Evolutionary conservation across 2,113 vertebrate genomes (phyloP).

Genomic region (Microcebus jonahi): DNA sequence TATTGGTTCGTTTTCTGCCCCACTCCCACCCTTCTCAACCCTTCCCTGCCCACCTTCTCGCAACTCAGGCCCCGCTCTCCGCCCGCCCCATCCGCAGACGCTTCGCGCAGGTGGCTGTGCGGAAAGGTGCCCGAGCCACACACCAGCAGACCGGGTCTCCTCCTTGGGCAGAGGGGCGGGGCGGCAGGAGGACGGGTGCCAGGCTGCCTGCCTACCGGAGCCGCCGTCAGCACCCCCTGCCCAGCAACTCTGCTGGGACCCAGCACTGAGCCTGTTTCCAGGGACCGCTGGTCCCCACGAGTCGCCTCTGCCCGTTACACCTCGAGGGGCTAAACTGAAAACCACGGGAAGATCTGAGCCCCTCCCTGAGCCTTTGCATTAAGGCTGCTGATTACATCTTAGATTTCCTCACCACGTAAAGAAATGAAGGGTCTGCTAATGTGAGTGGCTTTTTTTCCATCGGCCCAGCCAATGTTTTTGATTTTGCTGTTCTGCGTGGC

Average conservation of each 20-base stretch:
- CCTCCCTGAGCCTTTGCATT: slow-evolving; percentile 50
- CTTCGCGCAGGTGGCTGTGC: neutral
- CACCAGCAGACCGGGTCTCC: neutral
- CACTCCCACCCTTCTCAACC: neutral
- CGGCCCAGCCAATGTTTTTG: neutral
- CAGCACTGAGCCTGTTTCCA: neutral
- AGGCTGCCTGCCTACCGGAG: too few species aligned
- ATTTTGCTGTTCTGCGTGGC: neutral
- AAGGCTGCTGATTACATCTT: slow-evolving; percentile 42
- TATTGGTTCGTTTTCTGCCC: neutral
- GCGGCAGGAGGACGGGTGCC: neutral
- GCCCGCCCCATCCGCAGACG: too few species aligned
- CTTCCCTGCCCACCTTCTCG: neutral
- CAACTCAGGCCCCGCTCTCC: rapidly evolving
- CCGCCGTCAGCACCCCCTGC: rapidly evolving
- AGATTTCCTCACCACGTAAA: slow-evolving; percentile 42
- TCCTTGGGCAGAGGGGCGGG: neutral
- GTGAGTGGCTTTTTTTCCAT: neutral
- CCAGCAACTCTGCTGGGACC: neutral
- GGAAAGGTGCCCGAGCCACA: neutral
- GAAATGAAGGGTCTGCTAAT: neutral
- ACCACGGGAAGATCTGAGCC: slow-evolving; percentile 29
- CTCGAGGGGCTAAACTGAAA: neutral
- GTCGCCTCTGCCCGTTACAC: neutral
- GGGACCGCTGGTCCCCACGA: neutral